Evolutionary conservation across 1,140 invertebrate species (phyloP), one percentile per base, ranked within the genome.

Genomic region (Episyrphus balteatus): DNA sequence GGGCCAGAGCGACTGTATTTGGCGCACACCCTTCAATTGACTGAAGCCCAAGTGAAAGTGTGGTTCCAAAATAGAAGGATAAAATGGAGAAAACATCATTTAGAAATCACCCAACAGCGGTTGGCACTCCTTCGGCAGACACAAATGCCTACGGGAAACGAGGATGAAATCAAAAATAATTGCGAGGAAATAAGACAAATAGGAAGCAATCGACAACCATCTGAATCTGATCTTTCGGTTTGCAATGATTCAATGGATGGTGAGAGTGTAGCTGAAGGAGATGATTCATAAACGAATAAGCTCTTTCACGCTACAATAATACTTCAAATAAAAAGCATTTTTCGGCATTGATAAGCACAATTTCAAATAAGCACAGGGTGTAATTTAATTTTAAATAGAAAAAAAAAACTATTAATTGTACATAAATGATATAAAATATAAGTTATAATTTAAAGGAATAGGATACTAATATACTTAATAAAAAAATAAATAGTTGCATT

Each of bases 51-150:
- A 76, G 86, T 96, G 0, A 97, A 97, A 70, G 92, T 97, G 1
- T 96, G 93, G 92, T 97, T 96, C 66, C 93, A 95, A 71, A 97
- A 97, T 68, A 75, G 93, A 18, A 76, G 93, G 26, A 97, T 96
- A 51, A 96, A 96, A 75, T 95, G 91, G 91, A 75, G 92, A 17
- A 96, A 96, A 59, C 86, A 93, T 56, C 88, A 93, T 55, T 71
- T 92, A 56, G 92, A 94, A 62, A 77, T 92, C 51, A 90, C 92
- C 33, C 90, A 92, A 61, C 89, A 92, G 52, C 75, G 87, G 43
- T 72, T 92, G 26, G 85, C 86, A 0, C 76, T 89, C 14, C 73
- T 85, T 44, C 82, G 86, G 53, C 79, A 85, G 57, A 79, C 55
- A 2, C 65, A 68, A 46, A 38, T 65, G 43, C 57, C 60, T 0